Conservation (phyloP, 1,140 invertebrate species). For the Drosophila ogumai region DNA sequence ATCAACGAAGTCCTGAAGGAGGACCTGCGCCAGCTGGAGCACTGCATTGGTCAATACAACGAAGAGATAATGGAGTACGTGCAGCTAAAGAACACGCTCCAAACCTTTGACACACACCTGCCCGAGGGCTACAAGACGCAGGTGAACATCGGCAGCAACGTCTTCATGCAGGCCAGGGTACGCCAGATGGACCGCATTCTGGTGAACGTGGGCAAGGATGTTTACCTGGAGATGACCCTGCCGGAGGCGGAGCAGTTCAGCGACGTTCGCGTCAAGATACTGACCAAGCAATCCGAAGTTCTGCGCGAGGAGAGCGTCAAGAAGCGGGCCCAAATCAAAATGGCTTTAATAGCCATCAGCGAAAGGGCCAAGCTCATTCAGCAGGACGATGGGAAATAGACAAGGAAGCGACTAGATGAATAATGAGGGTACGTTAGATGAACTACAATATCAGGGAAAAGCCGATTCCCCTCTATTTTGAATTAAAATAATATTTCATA, state of each 20-base stretch:
- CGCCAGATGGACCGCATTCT: slow-evolving; percentile 89
- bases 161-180: slow-evolving; percentile 90
- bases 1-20: slow-evolving; percentile 89
- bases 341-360: slow-evolving; percentile 89
- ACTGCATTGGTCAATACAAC: slow-evolving; percentile 87
- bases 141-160: slow-evolving; percentile 91
- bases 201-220: slow-evolving; percentile 91
- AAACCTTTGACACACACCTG: slow-evolving; percentile 86
- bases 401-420: not conserved
- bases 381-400: slow-evolving; percentile 4
- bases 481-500: not conserved
- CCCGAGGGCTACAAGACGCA: slow-evolving; percentile 90
- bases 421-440: not conserved
- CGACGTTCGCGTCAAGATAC: slow-evolving; percentile 88
- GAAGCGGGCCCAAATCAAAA: slow-evolving; percentile 92
- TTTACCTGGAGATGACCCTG: slow-evolving; percentile 90
- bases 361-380: slow-evolving; percentile 86
- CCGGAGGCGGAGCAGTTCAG: slow-evolving; percentile 90
- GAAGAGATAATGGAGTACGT: slow-evolving; percentile 90
- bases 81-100: slow-evolving; percentile 89
- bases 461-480: not conserved
- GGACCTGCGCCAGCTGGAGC: slow-evolving; percentile 87
- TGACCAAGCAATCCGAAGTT: slow-evolving; percentile 88
- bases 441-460: not conserved
- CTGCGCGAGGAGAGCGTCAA: slow-evolving; percentile 88